Evolutionary conservation across 2,888 invertebrate genomes (phyloP), one percentile per base, ranked within the genome.

Genomic region (Mesorhabditis sp.): DNA sequence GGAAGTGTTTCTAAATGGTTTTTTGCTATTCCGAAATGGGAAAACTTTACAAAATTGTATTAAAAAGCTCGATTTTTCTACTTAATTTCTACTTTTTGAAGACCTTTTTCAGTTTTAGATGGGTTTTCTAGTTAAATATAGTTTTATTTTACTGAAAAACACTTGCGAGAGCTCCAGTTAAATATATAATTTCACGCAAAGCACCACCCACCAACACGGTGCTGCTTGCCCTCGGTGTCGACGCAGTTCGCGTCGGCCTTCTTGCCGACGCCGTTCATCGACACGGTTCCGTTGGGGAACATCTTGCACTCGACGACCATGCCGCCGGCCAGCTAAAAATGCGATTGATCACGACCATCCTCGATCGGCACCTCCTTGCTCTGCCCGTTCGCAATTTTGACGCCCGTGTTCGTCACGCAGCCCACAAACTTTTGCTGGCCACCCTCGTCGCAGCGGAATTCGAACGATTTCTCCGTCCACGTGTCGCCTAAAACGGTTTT

Each of bases 391-490:
- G 71, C 65, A 50, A 72, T 72, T 4, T 62, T 7, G 13, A n/a
- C 13, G 4, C 70, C 70, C 45, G 73, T 73, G n/a, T 62, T 65
- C 4, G 71, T 67, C 43, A 76, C 70, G 58, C 78, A 78, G 0
- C 69, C 76, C 10, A 71, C 50, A 67, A 78, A 75, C 50, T 69
- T 67, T 62, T 70, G 71, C 41, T 70, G 67, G 66, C 79, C 78
- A 41, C 76, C 76, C 68, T 78, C 77, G 13, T 67, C 69, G 65
- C 79, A 80, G 43, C 67, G 68, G 73, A 79, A 80, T 65, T 74
- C 72, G 78, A 80, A 80, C n/a, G 79, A 77, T 68, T 78, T 77
- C 58, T 80, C 76, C n/a, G 67, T 70, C 77, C 79, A 79, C 62
- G 68, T 68, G 6, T 75, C 70, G 15, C 76, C 77, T 76, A 65